Evolutionary conservation across 2,113 vertebrate species (phyloP).

Genomic region (Hyla sarda): DNA sequence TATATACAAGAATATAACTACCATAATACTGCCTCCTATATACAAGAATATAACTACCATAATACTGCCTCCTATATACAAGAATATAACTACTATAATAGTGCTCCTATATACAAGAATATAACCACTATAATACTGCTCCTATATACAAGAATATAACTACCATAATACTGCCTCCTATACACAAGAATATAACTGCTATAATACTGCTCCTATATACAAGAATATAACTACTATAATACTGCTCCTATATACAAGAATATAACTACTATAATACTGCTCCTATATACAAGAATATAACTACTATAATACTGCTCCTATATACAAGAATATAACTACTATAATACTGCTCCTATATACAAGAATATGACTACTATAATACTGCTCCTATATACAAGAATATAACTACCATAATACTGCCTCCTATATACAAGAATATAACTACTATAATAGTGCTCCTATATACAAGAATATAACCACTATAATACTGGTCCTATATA

Average conservation of each 20-base stretch:
- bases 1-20: slow-evolving; percentile 1
- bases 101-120: neutral
- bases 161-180: neutral
- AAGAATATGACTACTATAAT: slow-evolving; percentile 1
- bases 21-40: no score
- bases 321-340: slow-evolving; percentile 1
- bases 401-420: slow-evolving; percentile 6
- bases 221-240: neutral
- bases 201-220: neutral
- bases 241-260: neutral
- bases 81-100: no score
- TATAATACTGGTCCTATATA: neutral
- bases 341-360: neutral
- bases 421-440: neutral
- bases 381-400: neutral
- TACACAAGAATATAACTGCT: neutral
- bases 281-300: neutral
- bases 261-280: neutral
- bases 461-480: neutral
- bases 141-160: neutral
- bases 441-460: no score
- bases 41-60: no score
- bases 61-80: no score
- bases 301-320: neutral
- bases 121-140: neutral